Percentiles rank a stretch among this genome's conserved stretches.
Conservation (phyloP, 2,888 invertebrate species). For the Gisinianus flammeolus region DNA sequence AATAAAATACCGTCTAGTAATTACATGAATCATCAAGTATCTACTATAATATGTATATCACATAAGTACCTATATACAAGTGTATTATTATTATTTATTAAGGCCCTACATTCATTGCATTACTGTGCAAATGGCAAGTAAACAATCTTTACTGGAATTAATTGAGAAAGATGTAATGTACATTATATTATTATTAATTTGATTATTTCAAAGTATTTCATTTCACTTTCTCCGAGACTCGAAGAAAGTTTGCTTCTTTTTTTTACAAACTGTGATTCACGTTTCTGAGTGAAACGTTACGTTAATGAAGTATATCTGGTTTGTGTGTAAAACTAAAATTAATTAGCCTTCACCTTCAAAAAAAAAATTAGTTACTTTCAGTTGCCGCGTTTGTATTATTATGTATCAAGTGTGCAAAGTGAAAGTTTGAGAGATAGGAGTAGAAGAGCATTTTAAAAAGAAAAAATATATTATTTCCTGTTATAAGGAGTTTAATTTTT, state of each 20-base stretch:
- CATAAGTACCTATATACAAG: too few relatives aligned
- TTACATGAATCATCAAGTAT: neutral
- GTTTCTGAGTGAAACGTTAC: neutral
- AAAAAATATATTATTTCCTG: slow-evolving; percentile 3
- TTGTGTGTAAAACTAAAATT: neutral
- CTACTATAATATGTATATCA: neutral
- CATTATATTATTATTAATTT: neutral
- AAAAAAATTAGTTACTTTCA: neutral
- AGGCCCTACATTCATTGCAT: too few relatives aligned
- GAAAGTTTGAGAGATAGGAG: neutral
- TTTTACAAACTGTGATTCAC: neutral
- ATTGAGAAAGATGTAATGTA: neutral
- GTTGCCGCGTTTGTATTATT: neutral
- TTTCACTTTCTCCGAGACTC: neutral
- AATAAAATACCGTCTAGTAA: neutral
- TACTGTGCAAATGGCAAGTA: neutral
- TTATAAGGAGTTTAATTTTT: neutral
- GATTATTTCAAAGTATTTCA: too few relatives aligned
- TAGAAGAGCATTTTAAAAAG: neutral
- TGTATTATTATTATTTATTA: neutral
- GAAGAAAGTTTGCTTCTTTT: neutral
- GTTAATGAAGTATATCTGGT: neutral
- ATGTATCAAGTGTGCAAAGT: neutral
- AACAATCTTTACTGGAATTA: neutral
- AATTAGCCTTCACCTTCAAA: slow-evolving; percentile 25